Evolutionary conservation across 2,888 invertebrate genomes (phyloP), one percentile per base, ranked within the genome.

Genomic region (Phymatocera aterrima): DNA sequence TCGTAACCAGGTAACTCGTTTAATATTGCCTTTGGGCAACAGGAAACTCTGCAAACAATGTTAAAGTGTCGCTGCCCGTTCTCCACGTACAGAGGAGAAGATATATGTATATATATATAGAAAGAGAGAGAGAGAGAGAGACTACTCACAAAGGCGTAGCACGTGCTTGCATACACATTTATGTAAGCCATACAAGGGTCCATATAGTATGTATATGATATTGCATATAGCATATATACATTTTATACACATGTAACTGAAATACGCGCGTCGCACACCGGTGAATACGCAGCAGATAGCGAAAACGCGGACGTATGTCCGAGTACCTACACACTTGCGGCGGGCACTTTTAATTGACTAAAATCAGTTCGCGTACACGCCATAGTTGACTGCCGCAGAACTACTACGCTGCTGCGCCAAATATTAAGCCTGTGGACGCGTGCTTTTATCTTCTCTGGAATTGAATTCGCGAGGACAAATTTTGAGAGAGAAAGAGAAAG

Each of bases 11-110:
- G 4, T 37, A 70, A 70, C 51, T 48, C 31, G 70, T 70, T 70
- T 70, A 70, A 70, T 70, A 70, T 70, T 51, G 70, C 70, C 70
- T 51, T 70, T 48, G 51, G 70, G 48, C n/a, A 51, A 70, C 70
- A 31, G 70, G 70, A 51, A 51, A 70, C 48, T 70, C 48, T 31
- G 48, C 70, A 70, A 70, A 70, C 70, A 70, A 70, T 48, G 70
- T 70, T 70, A 46, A 34, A 70, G 70, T 70, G 48, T 70, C 70
- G 48, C 43, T 21, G 70, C n/a, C 21, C 43, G 65, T 21, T 5
- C 31, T 31, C 70, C 3, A 51, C n/a, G n/a, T n/a, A n/a, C n/a
- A n/a, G n/a, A n/a, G n/a, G n/a, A n/a, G n/a, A n/a, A n/a, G n/a
- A n/a, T n/a, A n/a, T n/a, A n/a, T n/a, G n/a, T n/a, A n/a, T n/a